These are phyloP conservation scores for Pelodiscus sinensis DNA, from an alignment of 2,113 vertebrate genomes.

Conservation along the genomic window DNA sequence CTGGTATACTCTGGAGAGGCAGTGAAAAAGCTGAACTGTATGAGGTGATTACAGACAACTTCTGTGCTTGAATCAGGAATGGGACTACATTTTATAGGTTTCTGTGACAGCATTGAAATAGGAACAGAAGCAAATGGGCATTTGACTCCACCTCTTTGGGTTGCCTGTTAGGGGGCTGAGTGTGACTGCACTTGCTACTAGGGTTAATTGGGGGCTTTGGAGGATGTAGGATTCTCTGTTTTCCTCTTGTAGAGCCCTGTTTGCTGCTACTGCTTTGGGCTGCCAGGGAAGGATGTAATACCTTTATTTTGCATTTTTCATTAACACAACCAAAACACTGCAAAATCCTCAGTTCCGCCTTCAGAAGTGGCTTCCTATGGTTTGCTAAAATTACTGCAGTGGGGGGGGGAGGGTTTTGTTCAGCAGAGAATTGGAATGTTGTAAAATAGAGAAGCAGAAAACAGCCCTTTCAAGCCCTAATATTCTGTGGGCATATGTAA, in stretches of 20 bases:
- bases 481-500: background rate
- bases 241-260: background rate
- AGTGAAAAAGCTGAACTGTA: background rate
- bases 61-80: background rate
- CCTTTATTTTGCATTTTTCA: background rate
- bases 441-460: background rate
- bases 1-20: background rate
- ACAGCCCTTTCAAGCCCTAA: background rate
- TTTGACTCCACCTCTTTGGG: background rate
- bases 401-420: background rate
- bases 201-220: background rate
- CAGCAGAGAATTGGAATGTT: background rate
- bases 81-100: background rate
- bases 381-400: background rate
- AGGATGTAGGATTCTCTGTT: background rate
- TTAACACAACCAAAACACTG: background rate
- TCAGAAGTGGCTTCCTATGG: background rate
- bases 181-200: background rate
- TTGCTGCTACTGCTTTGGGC: background rate
- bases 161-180: background rate
- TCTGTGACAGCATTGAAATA: slow-evolving; percentile 6
- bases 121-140: background rate
- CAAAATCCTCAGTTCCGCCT: background rate
- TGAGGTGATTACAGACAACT: slow-evolving; percentile 1
- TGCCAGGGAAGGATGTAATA: background rate